Evolutionary conservation across 2,113 vertebrate genomes (phyloP), one percentile per base, ranked within the genome.

Genomic region (Elanoides forficatus): DNA sequence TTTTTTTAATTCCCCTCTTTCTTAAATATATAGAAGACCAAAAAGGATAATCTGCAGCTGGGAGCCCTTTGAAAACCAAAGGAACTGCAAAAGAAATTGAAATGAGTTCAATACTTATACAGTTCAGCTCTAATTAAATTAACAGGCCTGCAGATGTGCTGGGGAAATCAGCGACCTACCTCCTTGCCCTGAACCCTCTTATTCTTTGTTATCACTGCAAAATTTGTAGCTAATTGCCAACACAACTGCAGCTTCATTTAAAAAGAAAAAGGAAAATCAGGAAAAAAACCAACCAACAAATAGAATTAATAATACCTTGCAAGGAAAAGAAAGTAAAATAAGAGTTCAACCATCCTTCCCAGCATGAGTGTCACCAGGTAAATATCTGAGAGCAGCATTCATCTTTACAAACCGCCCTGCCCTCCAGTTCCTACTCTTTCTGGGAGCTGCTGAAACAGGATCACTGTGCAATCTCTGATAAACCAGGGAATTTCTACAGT

Each of bases 111-210:
- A 91, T 96, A 97, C 97, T 98, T 98, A 96, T 94, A 97, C 50
- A 97, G 67, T 45, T 22, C 50, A 93, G 40, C 48, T 95, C 81
- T 97, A 97, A 98, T 97, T 97, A 97, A 98, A 98, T 97, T 94
- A 98, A 85, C 47, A 88, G 62, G 48, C 27, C 82, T 79, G 65
- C 12, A 50, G 88, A 94, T 93, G 78, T 76, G 53, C 90, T 87
- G 47, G 52, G 67, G 55, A 87, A 86, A 94, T 89, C 43, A 93
- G 36, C 50, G 91, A 68, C 63, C 34, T 58, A 36, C 47, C 45
- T 94, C 47, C 76, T 81, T 94, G 67, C 65, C 81, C 32, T 66
- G 42, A 90, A 81, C 55, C 11, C n/a, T 91, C 70, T 70, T 68
- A 58, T n/a, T 92, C 83, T 63, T 73, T 62, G 25, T 92, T 83